Evolutionary conservation across 2,888 invertebrate species (phyloP).

Genomic region (Scaptomyza polygonia): DNA sequence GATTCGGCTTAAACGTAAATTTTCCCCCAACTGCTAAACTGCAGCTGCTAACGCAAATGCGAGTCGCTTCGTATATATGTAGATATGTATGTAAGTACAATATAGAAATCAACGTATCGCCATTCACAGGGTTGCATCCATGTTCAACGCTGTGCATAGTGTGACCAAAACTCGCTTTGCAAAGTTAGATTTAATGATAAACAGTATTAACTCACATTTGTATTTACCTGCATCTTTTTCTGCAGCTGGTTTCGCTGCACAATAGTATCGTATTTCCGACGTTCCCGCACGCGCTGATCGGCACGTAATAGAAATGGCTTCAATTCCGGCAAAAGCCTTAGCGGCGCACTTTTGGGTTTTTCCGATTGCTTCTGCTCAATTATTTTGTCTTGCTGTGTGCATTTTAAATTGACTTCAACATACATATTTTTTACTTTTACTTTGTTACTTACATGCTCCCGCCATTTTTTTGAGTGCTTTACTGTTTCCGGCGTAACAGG

Average conservation of each 20-base stretch:
- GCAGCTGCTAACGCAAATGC: conserved; percentile 47
- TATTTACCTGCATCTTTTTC: conserved; percentile 80
- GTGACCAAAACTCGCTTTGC: conserved; percentile 16
- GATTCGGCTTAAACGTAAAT: conserved; percentile 23
- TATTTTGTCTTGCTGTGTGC: background rate
- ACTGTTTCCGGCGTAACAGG: conserved; percentile 79
- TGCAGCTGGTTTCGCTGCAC: conserved; percentile 65
- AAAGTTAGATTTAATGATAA: conserved; percentile 12
- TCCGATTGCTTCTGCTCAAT: conserved; percentile 27
- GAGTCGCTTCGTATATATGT: conserved; percentile 13
- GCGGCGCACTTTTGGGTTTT: conserved; percentile 26
- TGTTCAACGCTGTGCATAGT: conserved; percentile 9
- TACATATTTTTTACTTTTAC: background rate
- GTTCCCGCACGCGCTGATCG: conserved; percentile 78
- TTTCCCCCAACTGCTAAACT: conserved; percentile 47
- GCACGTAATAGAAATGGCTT: conserved; percentile 80
- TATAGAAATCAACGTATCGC: conserved; percentile 4
- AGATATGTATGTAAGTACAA: conserved; percentile 14
- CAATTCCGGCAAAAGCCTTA: conserved; percentile 48
- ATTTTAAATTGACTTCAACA: background rate
- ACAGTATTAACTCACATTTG: conserved; percentile 16
- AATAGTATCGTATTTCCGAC: conserved; percentile 77
- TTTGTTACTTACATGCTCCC: conserved; percentile 57
- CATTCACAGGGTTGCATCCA: conserved; percentile 4
- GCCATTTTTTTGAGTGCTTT: conserved; percentile 69